Conservation (phyloP, 1,140 invertebrate genomes). For the Drosophila baimaii region DNA sequence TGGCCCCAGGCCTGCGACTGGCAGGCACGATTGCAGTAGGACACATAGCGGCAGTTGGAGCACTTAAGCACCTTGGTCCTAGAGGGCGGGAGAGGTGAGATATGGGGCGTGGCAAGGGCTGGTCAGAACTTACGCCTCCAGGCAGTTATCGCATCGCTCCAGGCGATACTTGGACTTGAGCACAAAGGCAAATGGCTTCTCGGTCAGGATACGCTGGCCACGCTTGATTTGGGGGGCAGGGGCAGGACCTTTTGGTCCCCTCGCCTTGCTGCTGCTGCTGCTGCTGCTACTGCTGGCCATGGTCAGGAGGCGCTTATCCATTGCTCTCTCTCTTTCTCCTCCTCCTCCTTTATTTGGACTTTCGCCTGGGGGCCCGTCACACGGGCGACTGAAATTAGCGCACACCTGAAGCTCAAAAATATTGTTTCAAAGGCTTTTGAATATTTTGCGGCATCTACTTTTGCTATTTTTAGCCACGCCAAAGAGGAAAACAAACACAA, state of each 20-base stretch:
- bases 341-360: constrained; percentile 10
- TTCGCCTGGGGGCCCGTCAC: constrained; percentile 52
- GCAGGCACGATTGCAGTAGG: constrained; percentile 90
- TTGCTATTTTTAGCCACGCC: constrained; percentile 61
- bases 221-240: constrained; percentile 53
- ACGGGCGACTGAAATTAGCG: constrained; percentile 37
- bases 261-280: constrained; percentile 1
- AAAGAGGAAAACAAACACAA: constrained; percentile 51
- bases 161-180: constrained; percentile 86
- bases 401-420: constrained; percentile 66
- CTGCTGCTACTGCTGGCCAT: no score
- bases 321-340: not conserved
- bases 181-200: constrained; percentile 87
- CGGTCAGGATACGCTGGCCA: constrained; percentile 85
- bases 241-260: not conserved
- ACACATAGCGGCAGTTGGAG: constrained; percentile 91
- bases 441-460: constrained; percentile 70
- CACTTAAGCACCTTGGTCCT: constrained; percentile 90
- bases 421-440: constrained; percentile 58
- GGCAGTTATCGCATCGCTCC: constrained; percentile 87
- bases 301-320: constrained; percentile 2
- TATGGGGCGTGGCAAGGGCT: not conserved
- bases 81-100: no score
- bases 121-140: constrained; percentile 85
- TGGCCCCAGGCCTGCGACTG: constrained; percentile 90